A percentile compares a stretch with the other conserved stretches of the same genome.
phyloP scores from a whole-genome alignment of 2,113 vertebrate species.

The Chaenogobius annularis region DNA sequence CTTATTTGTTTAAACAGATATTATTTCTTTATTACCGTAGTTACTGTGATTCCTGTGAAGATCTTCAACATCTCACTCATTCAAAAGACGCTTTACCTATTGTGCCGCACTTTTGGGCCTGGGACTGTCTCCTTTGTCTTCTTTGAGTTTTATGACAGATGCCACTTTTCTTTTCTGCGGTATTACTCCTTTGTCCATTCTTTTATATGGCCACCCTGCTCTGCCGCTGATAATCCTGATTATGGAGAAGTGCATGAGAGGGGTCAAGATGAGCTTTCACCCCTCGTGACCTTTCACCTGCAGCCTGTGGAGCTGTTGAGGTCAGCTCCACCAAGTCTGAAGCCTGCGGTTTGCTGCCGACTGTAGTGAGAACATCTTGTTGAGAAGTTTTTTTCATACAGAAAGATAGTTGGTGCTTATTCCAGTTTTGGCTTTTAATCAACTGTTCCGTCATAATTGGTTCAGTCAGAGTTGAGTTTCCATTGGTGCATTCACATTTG shows the following conservation, averaged over 20 bases:
- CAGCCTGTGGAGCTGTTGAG: conserved; percentile 15
- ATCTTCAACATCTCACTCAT: background rate
- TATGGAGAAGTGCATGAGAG: conserved; percentile 50
- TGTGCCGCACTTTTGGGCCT: background rate
- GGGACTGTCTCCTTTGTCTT: background rate
- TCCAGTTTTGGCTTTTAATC: too few species aligned
- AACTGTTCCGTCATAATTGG: too few species aligned
- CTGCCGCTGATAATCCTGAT: conserved; percentile 57
- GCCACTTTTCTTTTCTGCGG: background rate
- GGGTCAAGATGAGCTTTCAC: conserved; percentile 59
- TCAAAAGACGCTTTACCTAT: background rate
- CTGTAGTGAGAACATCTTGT: background rate
- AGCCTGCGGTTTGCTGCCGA: background rate
- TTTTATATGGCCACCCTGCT: conserved; percentile 49
- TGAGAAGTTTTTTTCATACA: too few species aligned
- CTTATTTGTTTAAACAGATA: background rate
- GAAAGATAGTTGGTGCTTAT: background rate
- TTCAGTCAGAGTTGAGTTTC: too few species aligned
- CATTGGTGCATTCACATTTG: too few species aligned
- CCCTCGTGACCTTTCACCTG: conserved; percentile 62
- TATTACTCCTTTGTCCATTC: conserved; percentile 7
- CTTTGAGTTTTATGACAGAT: background rate
- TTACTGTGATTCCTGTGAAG: background rate
- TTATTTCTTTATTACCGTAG: background rate
- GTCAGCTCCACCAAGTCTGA: conserved; percentile 45